Percentiles rank a stretch among this genome's conserved stretches.
phyloP scores from a whole-genome alignment of 2,113 vertebrate species.

The Oreotrochilus melanogaster region DNA sequence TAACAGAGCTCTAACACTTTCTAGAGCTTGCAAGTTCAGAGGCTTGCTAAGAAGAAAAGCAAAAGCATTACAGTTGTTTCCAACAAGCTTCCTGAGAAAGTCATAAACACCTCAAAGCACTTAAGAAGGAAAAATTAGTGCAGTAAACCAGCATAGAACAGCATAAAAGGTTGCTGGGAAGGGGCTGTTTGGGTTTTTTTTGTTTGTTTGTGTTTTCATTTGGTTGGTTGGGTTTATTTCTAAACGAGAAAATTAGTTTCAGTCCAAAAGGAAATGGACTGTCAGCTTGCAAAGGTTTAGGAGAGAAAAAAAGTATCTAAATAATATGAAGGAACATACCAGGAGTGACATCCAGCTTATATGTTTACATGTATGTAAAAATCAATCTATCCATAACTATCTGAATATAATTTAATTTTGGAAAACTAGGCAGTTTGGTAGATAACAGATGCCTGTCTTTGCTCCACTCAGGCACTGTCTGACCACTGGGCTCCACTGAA shows the following conservation, averaged over 20 bases:
- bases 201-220: too few relatives aligned
- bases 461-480: fast-evolving
- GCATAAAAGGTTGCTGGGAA: neutral
- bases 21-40: neutral
- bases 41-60: neutral
- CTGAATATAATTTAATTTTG: neutral
- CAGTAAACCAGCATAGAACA: neutral
- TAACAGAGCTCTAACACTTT: neutral
- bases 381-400: neutral
- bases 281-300: neutral
- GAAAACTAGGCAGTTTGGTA: neutral
- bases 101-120: neutral
- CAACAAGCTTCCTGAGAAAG: neutral
- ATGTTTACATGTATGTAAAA: neutral
- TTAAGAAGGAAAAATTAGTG: neutral
- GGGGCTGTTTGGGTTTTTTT: too few relatives aligned
- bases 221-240: neutral
- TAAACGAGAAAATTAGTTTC: neutral
- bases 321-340: neutral
- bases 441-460: neutral
- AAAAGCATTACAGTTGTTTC: neutral
- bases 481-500: neutral
- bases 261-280: neutral
- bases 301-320: neutral
- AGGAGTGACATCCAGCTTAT: neutral